Base-by-base conservation (phyloP, 2,113 vertebrate species). In the Strigops habroptila region DNA sequence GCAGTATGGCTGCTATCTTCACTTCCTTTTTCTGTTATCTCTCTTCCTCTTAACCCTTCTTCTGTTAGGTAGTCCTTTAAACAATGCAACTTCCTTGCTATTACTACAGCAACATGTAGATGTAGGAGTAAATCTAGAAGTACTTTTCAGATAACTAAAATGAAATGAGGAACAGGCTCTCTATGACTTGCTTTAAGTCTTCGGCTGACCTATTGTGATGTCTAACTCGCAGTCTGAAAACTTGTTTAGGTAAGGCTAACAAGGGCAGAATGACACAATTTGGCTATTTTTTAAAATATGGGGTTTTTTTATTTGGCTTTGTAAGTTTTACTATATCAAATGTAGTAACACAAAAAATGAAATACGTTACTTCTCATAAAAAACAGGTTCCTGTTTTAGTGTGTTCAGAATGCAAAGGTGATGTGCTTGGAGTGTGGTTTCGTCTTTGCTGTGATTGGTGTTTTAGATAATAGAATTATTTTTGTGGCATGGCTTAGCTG, bases 371-470 rank as follows among this genome's bases (percentile, higher is more conserved):
- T 69, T 51, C n/a, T 7, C 14, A 83, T 94, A 18, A 84, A 86
- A 55, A 62, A 9, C 8, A 64, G 1, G 1, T 43, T 86, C 6
- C 16, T 65, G 8, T 1, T 62, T 91, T 65, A 37, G 24, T 46
- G 0, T 48, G 4, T 39, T 83, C 51, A 70, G 83, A 67, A 51
- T 31, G 4, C 21, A 41, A 2, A 21, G 23, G 1, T 57, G 7
- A 3, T 21, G 7, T 78, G 7, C 12, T 60, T 79, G 18, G 10
- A 12, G 18, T 1, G 1, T 51, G n/a, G 18, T 51, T 77, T 75
- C 7, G 2, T 49, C 9, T 78, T 79, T 67, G 6, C 27, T 3
- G 0, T 14, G n/a, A 51, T 10, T 48, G 18, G 2, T 79, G 18
- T n/a, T 82, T 76, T 71, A 35, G n/a, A 37, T 8, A 37, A 3